Conservation (phyloP, 1,140 invertebrate genomes). For the Drosophila pachea region DNA sequence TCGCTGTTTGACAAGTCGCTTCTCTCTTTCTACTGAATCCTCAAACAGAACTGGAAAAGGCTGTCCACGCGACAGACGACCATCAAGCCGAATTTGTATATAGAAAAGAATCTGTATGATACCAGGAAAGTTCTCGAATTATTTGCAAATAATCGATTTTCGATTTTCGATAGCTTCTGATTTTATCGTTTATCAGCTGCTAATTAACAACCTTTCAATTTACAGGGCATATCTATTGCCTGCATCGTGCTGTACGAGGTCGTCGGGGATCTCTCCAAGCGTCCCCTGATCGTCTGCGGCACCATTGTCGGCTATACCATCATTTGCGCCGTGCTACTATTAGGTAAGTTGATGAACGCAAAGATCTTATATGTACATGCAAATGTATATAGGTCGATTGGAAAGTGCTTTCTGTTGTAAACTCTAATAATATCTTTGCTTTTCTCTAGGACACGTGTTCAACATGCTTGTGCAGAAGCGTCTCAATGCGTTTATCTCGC, state of each 20-base stretch:
- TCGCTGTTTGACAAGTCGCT: no score
- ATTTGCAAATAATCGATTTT: not conserved
- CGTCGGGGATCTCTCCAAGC: constrained; percentile 37
- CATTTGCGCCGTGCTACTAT: constrained; percentile 82
- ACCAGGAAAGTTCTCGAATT: no score
- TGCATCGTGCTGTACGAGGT: constrained; percentile 69
- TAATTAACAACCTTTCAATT: not conserved
- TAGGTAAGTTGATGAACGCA: constrained; percentile 79
- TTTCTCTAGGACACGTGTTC: constrained; percentile 82
- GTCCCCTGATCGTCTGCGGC: constrained; percentile 75
- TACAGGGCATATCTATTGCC: constrained; percentile 69
- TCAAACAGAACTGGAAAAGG: no score
- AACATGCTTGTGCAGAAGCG: constrained; percentile 73
- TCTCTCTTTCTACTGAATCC: no score
- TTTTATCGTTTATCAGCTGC: not conserved
- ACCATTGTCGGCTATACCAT: constrained; percentile 83
- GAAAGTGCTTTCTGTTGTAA: not conserved
- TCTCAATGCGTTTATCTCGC: constrained; percentile 77
- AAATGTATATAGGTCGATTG: no score
- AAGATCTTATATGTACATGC: not conserved
- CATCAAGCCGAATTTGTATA: no score
- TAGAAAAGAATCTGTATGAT: no score
- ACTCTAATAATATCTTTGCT: not conserved
- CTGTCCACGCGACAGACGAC: no score
- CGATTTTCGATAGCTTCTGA: not conserved